Percentiles rank a stretch among this genome's conserved stretches.
These are phyloP conservation scores for Xenentodon cancila DNA, from an alignment of 2,797 vertebrate species.

Conservation along the genomic window DNA sequence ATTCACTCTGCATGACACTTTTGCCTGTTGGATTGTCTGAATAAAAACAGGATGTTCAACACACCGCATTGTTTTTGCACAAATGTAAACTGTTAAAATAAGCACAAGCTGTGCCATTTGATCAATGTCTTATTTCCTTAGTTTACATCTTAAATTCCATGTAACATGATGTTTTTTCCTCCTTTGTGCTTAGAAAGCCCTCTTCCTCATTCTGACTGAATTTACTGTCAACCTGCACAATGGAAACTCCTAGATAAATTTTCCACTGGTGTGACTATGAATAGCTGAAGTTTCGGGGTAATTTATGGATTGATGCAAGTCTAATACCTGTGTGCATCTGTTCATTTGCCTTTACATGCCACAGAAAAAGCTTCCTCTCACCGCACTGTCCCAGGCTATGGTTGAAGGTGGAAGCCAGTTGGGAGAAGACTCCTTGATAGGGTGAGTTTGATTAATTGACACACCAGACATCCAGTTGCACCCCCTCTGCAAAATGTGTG, in stretches of 20 bases:
- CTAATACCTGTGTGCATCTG: constrained; percentile 33
- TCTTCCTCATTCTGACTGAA: constrained; percentile 56
- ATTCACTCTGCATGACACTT: constrained; percentile 63
- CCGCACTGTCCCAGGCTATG: constrained; percentile 93
- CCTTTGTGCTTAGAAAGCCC: constrained; percentile 39
- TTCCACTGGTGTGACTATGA: constrained; percentile 55
- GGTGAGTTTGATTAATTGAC: constrained; percentile 82
- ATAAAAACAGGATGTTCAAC: constrained; percentile 53
- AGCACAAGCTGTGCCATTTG: constrained; percentile 21
- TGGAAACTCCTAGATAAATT: constrained; percentile 56
- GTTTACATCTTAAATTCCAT: constrained; percentile 42
- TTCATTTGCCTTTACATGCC: constrained; percentile 20
- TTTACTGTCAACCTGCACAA: constrained; percentile 16
- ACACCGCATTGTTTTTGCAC: constrained; percentile 30
- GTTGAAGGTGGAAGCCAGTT: constrained; percentile 91
- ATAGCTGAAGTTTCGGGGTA: constrained; percentile 8
- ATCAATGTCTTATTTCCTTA: constrained; percentile 54
- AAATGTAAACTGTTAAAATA: constrained; percentile 21
- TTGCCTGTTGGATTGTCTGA: constrained; percentile 41
- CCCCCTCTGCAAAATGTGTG: constrained; percentile 26
- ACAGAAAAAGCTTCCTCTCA: constrained; percentile 96
- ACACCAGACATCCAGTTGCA: constrained; percentile 19
- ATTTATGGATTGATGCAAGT: neutral
- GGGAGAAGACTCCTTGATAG: constrained; percentile 93
- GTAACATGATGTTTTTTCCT: constrained; percentile 50